Conservation (phyloP, 2,113 vertebrate genomes). For the Semnornis frantzii region DNA sequence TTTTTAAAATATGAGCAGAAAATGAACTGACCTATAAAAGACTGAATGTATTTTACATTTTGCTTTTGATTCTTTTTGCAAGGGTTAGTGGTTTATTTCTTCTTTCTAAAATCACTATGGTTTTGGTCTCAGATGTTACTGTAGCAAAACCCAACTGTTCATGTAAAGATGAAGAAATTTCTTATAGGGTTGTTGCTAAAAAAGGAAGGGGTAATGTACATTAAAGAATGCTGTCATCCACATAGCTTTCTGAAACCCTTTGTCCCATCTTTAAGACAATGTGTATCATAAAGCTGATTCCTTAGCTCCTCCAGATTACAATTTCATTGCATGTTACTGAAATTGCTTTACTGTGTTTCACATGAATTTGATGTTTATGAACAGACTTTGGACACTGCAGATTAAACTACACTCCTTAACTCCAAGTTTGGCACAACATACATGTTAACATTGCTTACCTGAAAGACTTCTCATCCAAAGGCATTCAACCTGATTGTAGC, state of each 20-base stretch:
- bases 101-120: not conserved
- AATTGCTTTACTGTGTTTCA: not conserved
- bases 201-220: not conserved
- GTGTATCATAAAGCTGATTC: not conserved
- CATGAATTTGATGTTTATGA: not conserved
- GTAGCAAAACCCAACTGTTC: not conserved
- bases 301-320: not conserved
- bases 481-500: not conserved
- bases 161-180: not conserved
- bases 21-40: constrained; percentile 37
- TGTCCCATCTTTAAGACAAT: not conserved
- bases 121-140: not conserved
- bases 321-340: not conserved
- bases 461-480: not conserved
- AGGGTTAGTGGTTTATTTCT: rapidly evolving
- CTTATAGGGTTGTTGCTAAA: not conserved
- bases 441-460: not conserved
- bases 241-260: not conserved
- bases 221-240: not conserved
- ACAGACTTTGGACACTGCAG: not conserved
- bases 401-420: not conserved
- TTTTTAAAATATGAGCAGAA: not conserved
- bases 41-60: not conserved
- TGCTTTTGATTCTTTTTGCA: constrained; percentile 11
- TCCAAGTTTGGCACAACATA: not conserved